Conservation (phyloP, 2,113 vertebrate species). For the Dinomys branickii region DNA sequence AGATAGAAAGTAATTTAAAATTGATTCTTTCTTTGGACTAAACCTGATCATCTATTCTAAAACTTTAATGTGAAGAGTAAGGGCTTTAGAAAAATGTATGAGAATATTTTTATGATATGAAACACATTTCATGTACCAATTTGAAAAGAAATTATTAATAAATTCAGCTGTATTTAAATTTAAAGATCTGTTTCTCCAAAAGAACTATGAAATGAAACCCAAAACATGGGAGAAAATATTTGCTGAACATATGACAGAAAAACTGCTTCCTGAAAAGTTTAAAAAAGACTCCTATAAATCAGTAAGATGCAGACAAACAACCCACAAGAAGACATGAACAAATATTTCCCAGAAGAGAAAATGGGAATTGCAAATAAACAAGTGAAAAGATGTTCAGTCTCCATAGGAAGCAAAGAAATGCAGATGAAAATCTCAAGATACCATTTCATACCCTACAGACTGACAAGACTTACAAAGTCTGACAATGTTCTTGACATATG, state of each 20-base stretch:
- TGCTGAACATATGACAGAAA: neutral
- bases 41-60: neutral
- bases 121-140: neutral
- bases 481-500: slow-evolving; percentile 12
- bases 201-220: neutral
- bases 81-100: neutral
- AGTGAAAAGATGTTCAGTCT: neutral
- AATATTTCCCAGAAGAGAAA: slow-evolving; percentile 13
- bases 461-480: slow-evolving; percentile 13
- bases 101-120: neutral
- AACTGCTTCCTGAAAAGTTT: neutral
- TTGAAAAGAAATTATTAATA: neutral
- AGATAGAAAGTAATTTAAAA: neutral
- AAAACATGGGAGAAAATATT: neutral
- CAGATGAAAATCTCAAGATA: slow-evolving; percentile 44
- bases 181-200: slow-evolving; percentile 8
- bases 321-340: neutral
- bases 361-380: neutral
- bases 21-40: neutral
- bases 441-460: neutral
- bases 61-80: neutral
- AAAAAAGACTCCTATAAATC: neutral
- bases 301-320: slow-evolving; percentile 15
- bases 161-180: neutral
- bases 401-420: slow-evolving; percentile 19